Evolutionary conservation across 2,888 invertebrate species (phyloP).

Genomic region (Plebejus argus): DNA sequence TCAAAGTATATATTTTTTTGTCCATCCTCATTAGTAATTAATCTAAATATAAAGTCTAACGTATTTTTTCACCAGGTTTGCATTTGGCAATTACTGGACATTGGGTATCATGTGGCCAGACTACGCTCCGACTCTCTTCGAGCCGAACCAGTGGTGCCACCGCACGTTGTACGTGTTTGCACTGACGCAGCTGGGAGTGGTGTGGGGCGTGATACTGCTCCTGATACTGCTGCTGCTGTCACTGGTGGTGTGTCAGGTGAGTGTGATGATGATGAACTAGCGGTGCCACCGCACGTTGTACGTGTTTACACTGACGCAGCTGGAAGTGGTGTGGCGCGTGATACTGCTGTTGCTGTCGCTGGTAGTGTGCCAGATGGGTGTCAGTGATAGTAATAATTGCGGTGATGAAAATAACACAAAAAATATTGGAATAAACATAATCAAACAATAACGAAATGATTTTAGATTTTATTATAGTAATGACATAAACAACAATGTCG

Average conservation of each 20-base stretch:
- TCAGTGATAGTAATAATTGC: background rate
- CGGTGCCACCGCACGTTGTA: constrained; percentile 63
- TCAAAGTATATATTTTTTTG: background rate
- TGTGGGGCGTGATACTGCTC: constrained; percentile 83
- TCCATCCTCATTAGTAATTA: background rate
- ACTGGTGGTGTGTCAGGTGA: constrained; percentile 84
- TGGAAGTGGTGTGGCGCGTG: constrained; percentile 85
- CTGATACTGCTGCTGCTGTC: constrained; percentile 81
- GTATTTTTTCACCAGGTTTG: constrained; percentile 73
- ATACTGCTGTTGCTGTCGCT: constrained; percentile 47
- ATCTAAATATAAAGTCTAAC: background rate
- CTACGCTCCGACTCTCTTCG: constrained; percentile 85
- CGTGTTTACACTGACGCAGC: constrained; percentile 87
- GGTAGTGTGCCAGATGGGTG: background rate
- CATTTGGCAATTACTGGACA: constrained; percentile 90
- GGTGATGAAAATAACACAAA: background rate
- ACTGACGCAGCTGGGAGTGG: constrained; percentile 85
- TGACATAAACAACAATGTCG: too few species aligned
- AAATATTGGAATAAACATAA: background rate
- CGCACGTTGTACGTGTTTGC: constrained; percentile 89
- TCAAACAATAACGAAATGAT: background rate
- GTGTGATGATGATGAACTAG: constrained; percentile 46
- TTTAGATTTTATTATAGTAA: background rate
- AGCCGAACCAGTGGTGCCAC: constrained; percentile 90
- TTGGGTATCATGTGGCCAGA: constrained; percentile 88